Base-by-base conservation (phyloP, 2,797 vertebrate species). In the Heliangelus exortis region DNA sequence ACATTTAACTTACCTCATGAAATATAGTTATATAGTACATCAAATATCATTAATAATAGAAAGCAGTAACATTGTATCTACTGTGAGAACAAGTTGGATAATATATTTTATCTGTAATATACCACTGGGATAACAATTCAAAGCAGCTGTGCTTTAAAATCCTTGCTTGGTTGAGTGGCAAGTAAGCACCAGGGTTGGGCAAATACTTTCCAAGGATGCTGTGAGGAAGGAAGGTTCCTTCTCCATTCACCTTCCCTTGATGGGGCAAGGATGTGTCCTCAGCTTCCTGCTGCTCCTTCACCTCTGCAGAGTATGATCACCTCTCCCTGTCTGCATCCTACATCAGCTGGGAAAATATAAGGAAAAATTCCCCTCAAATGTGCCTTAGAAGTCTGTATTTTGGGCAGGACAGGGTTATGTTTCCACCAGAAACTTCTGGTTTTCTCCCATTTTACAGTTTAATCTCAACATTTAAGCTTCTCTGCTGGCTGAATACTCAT, bases 1-100 rank as follows among this genome's bases (percentile, higher is more conserved):
- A 31, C 50, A 43, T 77, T 95, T 87, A 53, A 87, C 57, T 28
- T 80, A 66, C 28, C 74, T 95, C 71, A 94, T 79, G 73, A 92
- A 87, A 74, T 74, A 33, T 11, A 74, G 36, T 26, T 72, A n/a
- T 15, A 69, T 73, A 41, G 39, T 41, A 80, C 86, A 84, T 79
- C 59, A 74, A 89, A 45, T 77, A 90, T 57, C 88, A 85, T 61
- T 80, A 82, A 77, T 71, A 85, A 74, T 55, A 69, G 31, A 74
- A 51, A 65, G 68, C 86, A 82, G 51, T 39, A 81, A 77, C 2
- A 0, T 63, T 67, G 36, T 21, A 34, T 47, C 73, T 65, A 19
- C 84, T 34, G 36, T 9, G 41, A 82, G 88, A 92, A 74, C 36
- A 89, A 90, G 71, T 21, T 78, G 41, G 66, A 77, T 31, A 78